Evolutionary conservation across 2,113 vertebrate species (phyloP).

Genomic region (Albula goreensis): DNA sequence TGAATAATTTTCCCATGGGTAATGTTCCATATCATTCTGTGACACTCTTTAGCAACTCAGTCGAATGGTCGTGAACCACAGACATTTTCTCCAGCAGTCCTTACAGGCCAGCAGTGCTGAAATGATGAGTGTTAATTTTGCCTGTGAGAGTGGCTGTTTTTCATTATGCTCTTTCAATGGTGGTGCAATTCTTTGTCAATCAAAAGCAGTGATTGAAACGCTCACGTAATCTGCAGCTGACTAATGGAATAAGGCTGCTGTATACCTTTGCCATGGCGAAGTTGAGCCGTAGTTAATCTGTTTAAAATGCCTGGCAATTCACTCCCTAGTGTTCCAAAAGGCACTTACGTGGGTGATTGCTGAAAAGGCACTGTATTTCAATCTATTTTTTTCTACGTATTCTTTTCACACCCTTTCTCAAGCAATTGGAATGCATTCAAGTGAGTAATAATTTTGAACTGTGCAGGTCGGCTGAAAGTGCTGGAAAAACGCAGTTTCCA

Average conservation of each 20-base stretch:
- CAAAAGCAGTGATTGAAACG: neutral
- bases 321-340: neutral
- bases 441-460: neutral
- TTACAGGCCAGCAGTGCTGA: no score
- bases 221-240: neutral
- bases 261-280: neutral
- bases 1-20: no score
- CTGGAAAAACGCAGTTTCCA: neutral
- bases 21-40: no score
- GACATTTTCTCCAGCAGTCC: no score
- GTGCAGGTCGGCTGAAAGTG: neutral
- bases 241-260: neutral
- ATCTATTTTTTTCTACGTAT: neutral
- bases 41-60: no score
- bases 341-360: neutral
- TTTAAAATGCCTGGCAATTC: constrained; percentile 9
- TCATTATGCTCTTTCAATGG: neutral
- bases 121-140: neutral
- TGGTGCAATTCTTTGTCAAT: neutral
- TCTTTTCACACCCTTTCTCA: constrained; percentile 7
- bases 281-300: neutral
- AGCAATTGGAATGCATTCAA: neutral
- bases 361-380: neutral
- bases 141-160: neutral
- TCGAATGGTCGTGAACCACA: no score